Conservation (phyloP, 37 sponge, comb jelly and placozoan genomes). For the Ephydatia muelleri region DNA sequence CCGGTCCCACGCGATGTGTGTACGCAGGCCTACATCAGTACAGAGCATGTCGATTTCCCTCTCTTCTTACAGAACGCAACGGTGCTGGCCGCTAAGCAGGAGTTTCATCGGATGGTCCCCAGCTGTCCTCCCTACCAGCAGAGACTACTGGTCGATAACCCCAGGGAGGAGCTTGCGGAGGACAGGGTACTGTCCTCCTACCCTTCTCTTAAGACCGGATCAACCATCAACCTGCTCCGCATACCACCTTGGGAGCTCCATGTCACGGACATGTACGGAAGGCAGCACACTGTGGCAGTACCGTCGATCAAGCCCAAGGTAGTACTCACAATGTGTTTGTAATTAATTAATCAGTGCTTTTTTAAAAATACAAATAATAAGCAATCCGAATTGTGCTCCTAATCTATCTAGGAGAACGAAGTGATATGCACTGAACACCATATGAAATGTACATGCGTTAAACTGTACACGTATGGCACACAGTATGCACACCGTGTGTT, state of each 20-base stretch:
- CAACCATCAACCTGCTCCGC: slow-evolving; percentile 30
- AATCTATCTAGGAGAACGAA: too few species aligned
- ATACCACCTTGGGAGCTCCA: slow-evolving; percentile 41
- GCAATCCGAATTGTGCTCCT: too few species aligned
- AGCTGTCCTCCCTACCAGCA: slow-evolving; percentile 37
- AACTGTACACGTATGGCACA: too few species aligned
- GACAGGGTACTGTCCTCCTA: slow-evolving; percentile 11
- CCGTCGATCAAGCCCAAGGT: slow-evolving; percentile 60
- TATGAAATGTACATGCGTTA: too few species aligned
- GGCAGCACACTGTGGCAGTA: slow-evolving; percentile 44
- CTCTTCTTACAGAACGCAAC: slow-evolving; percentile 22
- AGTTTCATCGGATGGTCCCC: slow-evolving; percentile 14
- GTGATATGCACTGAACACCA: too few species aligned
- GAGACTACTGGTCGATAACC: slow-evolving; percentile 22
- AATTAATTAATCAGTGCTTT: neutral
- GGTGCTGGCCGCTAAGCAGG: slow-evolving; percentile 45
- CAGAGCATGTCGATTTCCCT: too few species aligned
- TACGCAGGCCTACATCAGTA: too few species aligned
- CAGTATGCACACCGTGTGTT: too few species aligned
- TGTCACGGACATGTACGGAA: slow-evolving; percentile 31
- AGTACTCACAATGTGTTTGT: neutral
- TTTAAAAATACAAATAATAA: slow-evolving; percentile 5
- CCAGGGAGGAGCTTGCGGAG: slow-evolving; percentile 21
- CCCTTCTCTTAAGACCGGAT: slow-evolving; percentile 6
- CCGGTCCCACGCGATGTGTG: too few species aligned